Evolutionary conservation across 2,113 vertebrate species (phyloP), one percentile per base, ranked within the genome.

Genomic region (Budorcas taxicolor): DNA sequence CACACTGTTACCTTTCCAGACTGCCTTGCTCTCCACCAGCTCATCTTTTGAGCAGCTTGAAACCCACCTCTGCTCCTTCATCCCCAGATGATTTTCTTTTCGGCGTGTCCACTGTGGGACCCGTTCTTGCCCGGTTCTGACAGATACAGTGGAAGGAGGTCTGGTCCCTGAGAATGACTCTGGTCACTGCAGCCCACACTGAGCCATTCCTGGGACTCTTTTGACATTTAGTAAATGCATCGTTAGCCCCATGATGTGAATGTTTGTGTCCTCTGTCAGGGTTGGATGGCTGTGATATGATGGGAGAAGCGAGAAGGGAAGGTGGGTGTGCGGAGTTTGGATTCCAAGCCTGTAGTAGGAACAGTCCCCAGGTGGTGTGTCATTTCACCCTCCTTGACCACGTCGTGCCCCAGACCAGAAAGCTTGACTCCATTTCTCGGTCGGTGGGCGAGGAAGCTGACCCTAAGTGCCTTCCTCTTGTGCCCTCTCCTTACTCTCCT

Each of bases 251-350:
- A 3, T 1, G 76, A 14, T 13, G 21, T 14, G 27, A 23, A 25
- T 1, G 62, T 53, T 13, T 29, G 13, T 23, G 21, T 76, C 90
- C 71, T n/a, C 91, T 83, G n/a, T 33, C 2, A 16, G 7, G 40
- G 40, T 29, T 62, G 53, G 2, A 40, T 23, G 29, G 78, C 52
- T 15, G 21, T 45, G 71, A 7, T 55, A 0, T 3, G 62, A 74
- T 29, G 5, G 71, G 55, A 64, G 47, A 52, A 23, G 3, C 81
- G 10, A 4, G 53, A 40, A 57, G 40, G 9, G 15, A 43, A 84
- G 36, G 80, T 47, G 14, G 14, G 1, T 4, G n/a, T n/a, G 23
- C 0, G 0, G 50, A 52, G 16, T 31, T 47, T 3, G 3, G n/a
- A 23, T 40, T 36, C 53, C 25, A 1, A 31, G 74, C 71, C 71